These are phyloP conservation scores for Macrophya annulata DNA, from an alignment of 2,888 invertebrate genomes.

Conservation along the genomic window DNA sequence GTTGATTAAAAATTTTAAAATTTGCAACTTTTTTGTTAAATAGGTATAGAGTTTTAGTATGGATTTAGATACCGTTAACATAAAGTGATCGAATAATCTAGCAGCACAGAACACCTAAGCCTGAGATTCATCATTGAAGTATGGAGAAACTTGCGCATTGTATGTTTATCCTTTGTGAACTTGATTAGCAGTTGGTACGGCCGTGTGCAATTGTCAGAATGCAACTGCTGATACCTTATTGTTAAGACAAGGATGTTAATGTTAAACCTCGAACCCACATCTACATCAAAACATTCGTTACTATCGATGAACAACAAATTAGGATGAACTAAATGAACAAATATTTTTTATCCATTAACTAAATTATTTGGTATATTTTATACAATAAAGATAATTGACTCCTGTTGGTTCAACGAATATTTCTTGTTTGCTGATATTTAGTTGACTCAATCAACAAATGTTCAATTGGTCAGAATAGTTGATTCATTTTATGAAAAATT, in stretches of 20 bases:
- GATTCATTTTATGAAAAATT: not conserved
- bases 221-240: slow-evolving; percentile 17
- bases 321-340: not conserved
- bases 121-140: not conserved
- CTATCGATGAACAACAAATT: no score
- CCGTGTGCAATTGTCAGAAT: slow-evolving; percentile 5
- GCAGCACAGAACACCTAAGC: not conserved
- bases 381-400: not conserved
- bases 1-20: not conserved
- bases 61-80: not conserved
- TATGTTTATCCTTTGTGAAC: not conserved
- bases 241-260: not conserved
- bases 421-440: not conserved
- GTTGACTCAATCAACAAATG: not conserved
- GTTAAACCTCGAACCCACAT: not conserved
- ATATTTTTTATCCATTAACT: not conserved
- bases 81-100: not conserved
- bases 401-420: not conserved
- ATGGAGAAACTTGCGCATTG: not conserved
- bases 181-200: not conserved
- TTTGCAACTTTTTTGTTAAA: not conserved
- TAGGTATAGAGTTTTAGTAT: no score
- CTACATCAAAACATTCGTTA: no score
- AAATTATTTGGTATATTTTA: not conserved
- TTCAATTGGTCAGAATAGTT: not conserved